Base-by-base conservation (phyloP, 2,797 vertebrate genomes). In the Lagodon rhomboides region DNA sequence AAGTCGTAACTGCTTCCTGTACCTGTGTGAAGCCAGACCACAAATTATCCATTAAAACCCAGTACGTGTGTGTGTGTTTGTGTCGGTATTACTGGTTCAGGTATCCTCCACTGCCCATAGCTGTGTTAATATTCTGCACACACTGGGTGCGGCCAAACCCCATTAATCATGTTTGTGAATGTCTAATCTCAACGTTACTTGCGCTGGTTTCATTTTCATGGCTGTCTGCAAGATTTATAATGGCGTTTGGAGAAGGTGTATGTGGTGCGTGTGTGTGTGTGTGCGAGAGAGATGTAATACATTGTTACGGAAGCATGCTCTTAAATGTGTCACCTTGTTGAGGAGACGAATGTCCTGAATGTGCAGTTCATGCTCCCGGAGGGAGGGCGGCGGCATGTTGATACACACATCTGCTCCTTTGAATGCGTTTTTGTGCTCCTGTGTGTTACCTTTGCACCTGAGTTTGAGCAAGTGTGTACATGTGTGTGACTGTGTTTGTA, bases 141-240 rank as follows among this genome's bases (percentile, higher is more conserved):
- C 90, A 94, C 73, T 83, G 84, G 81, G 89, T 87, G 79, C 78
- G 82, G 87, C 91, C 87, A 89, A 86, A 92, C 86, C 89, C 90
- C 94, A 95, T 96, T 95, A 94, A 95, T 95, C 94, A 95, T 94
- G 93, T 95, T 95, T 94, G 95, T 93, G 94, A 95, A 95, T 94
- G 94, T 95, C 93, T 95, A 95, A 95, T 95, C 94, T 93, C 92
- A 92, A 93, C 87, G 90, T 95, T 95, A 95, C 95, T 96, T 95
- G 91, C 76, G 61, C 89, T 89, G 87, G 85, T 95, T 95, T 91
- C 93, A 95, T 95, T 95, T 95, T 95, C 94, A 94, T 91, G 92
- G 92, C 94, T 96, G 94, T 95, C 94, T 92, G 90, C 85, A 94
- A 95, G 94, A 95, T 95, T 94, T 94, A 96, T 94, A 95, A 94